Percentiles rank a stretch among this genome's conserved stretches.
Evolutionary conservation across 92 coral and sea anemone genomes (phyloP).

Genomic region (Epizoanthus rinbou): DNA sequence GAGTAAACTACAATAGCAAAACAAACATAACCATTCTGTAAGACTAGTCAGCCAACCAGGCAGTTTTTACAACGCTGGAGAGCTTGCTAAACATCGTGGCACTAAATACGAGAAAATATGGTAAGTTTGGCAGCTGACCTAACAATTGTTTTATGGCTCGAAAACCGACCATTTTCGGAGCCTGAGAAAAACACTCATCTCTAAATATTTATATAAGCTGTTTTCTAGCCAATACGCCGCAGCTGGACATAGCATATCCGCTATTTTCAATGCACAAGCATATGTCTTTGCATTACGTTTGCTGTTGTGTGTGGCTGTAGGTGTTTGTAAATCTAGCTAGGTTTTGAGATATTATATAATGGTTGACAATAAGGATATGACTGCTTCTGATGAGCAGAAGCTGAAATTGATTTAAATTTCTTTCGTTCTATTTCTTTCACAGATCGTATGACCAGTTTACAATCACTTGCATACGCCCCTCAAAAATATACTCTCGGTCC

Average conservation of each 20-base stretch:
- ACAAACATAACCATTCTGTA: neutral
- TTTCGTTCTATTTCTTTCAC: neutral
- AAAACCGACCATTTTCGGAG: neutral
- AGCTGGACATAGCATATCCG: neutral
- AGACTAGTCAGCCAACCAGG: neutral
- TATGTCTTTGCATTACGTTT: neutral
- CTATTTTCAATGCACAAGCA: neutral
- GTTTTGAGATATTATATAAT: neutral
- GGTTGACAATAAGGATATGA: neutral
- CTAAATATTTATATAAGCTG: neutral
- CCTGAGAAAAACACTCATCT: neutral
- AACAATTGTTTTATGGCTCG: neutral
- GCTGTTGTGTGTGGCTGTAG: too few species aligned
- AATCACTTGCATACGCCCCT: too few species aligned
- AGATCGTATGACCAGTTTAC: neutral
- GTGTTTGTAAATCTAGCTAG: neutral
- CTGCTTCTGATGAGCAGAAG: neutral
- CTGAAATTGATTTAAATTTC: neutral
- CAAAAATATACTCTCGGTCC: too few species aligned
- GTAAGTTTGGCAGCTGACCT: neutral
- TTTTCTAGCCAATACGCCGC: neutral
- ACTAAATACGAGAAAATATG: neutral
- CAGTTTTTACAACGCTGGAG: neutral
- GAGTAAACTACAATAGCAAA: neutral
- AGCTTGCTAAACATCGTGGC: neutral